A percentile compares a stretch with the other conserved stretches of the same genome.
Evolutionary conservation across 2,113 vertebrate genomes (phyloP).

Genomic region (Nycticorax nycticorax): DNA sequence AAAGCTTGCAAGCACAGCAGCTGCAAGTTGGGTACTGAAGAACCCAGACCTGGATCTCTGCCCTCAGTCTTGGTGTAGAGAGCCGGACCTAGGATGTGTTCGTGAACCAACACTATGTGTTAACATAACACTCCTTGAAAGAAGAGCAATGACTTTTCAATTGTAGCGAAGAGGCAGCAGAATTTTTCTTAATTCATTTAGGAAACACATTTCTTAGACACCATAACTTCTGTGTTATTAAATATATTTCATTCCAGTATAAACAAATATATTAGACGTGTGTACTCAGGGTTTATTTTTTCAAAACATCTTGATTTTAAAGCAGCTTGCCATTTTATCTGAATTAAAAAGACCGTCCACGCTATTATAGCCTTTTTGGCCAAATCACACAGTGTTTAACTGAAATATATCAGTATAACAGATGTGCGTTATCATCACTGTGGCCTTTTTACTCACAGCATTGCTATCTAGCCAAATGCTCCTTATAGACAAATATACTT

Average conservation of each 20-base stretch:
- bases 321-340: neutral
- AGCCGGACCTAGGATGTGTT: neutral
- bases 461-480: neutral
- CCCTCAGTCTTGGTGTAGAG: neutral
- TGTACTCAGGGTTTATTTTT: neutral
- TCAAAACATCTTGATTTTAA: neutral
- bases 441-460: neutral
- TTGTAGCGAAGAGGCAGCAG: neutral
- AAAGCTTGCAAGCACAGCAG: neutral
- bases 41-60: neutral
- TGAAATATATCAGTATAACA: neutral
- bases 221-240: neutral
- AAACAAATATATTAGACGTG: neutral
- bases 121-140: neutral
- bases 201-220: neutral
- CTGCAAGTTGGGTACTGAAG: neutral
- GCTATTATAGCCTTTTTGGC: neutral
- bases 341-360: neutral
- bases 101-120: fast-evolving
- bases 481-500: neutral
- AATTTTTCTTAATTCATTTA: neutral
- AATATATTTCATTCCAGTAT: neutral
- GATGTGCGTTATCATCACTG: neutral
- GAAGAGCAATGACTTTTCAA: neutral
- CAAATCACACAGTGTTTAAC: neutral